Evolutionary conservation across 1,140 invertebrate species (phyloP).

Genomic region (Homarus americanus): DNA sequence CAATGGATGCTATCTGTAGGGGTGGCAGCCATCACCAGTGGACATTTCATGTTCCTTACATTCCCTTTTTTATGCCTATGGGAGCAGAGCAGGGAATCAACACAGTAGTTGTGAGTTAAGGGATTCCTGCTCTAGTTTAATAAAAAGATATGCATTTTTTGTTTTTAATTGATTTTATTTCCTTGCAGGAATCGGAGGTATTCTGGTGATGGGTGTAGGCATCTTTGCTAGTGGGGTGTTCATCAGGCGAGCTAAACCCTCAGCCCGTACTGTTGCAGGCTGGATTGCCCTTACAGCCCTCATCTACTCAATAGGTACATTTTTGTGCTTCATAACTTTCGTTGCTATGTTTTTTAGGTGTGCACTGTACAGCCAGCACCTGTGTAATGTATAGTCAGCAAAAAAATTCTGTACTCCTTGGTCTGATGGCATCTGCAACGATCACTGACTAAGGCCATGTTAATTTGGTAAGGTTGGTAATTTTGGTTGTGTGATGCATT

Average conservation of each 20-base stretch:
- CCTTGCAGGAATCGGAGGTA: constrained; percentile 89
- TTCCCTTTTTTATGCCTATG: too few relatives aligned
- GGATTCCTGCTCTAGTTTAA: too few relatives aligned
- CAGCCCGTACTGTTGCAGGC: constrained; percentile 89
- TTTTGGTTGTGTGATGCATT: too few relatives aligned
- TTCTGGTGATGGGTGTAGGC: constrained; percentile 93
- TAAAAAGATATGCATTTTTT: neutral
- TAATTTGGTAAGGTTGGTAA: too few relatives aligned
- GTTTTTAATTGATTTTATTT: neutral
- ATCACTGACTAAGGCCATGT: too few relatives aligned
- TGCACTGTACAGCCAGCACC: neutral
- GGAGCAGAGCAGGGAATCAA: too few relatives aligned
- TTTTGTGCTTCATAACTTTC: neutral
- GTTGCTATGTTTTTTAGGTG: neutral
- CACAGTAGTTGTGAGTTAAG: too few relatives aligned
- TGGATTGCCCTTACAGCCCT: constrained; percentile 94
- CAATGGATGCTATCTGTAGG: too few relatives aligned
- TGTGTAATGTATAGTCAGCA: neutral
- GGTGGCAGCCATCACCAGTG: too few relatives aligned
- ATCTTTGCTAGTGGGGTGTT: constrained; percentile 92
- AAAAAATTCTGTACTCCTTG: too few relatives aligned
- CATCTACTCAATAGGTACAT: constrained; percentile 87
- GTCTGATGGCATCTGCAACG: too few relatives aligned
- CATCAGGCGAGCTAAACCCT: constrained; percentile 89
- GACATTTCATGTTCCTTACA: too few relatives aligned